These are phyloP conservation scores for Cryptus viduatorius DNA, from an alignment of 2,888 invertebrate genomes.

Conservation along the genomic window DNA sequence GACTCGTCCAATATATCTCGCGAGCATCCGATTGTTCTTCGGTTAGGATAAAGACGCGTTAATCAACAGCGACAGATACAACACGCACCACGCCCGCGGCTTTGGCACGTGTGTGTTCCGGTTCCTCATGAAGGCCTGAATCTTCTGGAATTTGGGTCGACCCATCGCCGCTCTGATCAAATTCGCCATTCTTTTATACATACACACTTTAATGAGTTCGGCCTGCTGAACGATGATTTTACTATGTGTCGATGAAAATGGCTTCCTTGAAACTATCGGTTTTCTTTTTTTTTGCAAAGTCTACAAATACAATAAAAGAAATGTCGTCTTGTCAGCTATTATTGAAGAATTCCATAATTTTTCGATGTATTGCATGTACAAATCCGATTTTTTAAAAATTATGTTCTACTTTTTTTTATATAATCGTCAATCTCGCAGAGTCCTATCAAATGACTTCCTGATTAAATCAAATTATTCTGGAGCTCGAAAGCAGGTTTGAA, in stretches of 20 bases:
- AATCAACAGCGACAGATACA: conserved; percentile 24
- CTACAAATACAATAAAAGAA: too few species aligned
- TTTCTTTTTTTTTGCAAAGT: neutral
- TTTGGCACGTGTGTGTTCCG: conserved; percentile 55
- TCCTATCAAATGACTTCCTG: too few species aligned
- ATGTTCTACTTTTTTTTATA: neutral
- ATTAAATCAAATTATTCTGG: neutral
- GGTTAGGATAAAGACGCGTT: neutral
- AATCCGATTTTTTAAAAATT: too few species aligned
- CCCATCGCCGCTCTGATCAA: conserved; percentile 29
- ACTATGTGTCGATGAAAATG: neutral
- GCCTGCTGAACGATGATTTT: conserved; percentile 45
- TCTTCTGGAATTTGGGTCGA: conserved; percentile 64
- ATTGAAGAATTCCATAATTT: neutral
- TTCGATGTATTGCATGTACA: neutral
- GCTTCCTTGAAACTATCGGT: neutral
- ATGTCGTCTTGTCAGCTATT: too few species aligned
- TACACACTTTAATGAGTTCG: conserved; percentile 51
- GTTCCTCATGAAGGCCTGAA: conserved; percentile 53
- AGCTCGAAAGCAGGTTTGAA: conserved; percentile 8
- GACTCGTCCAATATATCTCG: conserved; percentile 11
- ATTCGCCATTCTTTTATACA: conserved; percentile 55
- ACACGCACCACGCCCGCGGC: conserved; percentile 26
- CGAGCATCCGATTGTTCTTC: conserved; percentile 42
- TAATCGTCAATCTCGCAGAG: neutral